Conservation (phyloP, 1,140 invertebrate genomes). For the Euschistus heros region DNA sequence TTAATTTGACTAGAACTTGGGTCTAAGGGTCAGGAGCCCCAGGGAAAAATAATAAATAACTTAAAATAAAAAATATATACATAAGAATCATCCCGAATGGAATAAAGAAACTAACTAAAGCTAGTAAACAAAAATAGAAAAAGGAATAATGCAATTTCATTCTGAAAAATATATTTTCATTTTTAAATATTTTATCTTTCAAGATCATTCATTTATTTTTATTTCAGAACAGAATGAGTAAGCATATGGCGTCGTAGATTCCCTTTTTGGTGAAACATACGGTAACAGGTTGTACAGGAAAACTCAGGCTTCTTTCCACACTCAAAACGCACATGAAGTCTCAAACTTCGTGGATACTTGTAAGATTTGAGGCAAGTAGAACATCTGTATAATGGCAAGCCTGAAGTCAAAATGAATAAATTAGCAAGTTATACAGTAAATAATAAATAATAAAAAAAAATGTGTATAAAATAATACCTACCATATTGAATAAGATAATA, state of each 20-base stretch:
- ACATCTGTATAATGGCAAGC: slow-evolving; percentile 6
- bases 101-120: no score
- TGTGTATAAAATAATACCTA: neutral
- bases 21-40: no score
- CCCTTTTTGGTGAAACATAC: slow-evolving; percentile 40
- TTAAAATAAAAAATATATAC: no score
- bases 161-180: no score
- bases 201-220: no score
- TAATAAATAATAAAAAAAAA: neutral
- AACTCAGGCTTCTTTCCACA: slow-evolving; percentile 45
- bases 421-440: neutral
- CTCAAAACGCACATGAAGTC: slow-evolving; percentile 42
- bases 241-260: slow-evolving; percentile 31
- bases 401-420: neutral
- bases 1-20: no score
- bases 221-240: no score
- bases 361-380: slow-evolving; percentile 34
- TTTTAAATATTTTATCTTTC: no score
- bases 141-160: no score
- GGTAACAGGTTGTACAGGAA: slow-evolving; percentile 40
- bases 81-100: no score
- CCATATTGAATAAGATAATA: neutral
- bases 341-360: slow-evolving; percentile 41
- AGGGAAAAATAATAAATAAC: no score
- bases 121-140: no score